Percentiles rank a stretch among this genome's conserved stretches.
phyloP scores from a whole-genome alignment of 2,888 invertebrate genomes.

The Cephus nigrinus region DNA sequence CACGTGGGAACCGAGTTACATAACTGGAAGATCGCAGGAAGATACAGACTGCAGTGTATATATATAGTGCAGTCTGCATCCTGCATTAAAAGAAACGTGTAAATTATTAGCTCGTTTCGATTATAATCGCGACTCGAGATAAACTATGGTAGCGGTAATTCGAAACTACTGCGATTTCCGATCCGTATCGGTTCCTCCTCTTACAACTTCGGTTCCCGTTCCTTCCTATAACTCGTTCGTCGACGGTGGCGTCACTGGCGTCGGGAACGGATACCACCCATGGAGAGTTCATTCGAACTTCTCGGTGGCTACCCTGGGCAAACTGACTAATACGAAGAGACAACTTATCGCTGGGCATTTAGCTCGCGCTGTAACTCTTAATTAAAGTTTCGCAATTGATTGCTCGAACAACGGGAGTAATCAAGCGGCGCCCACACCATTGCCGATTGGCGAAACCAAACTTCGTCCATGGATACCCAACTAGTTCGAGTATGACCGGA shows the following conservation, averaged over 20 bases:
- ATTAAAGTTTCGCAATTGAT: conserved; percentile 50
- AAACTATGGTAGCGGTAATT: not conserved
- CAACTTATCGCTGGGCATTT: not conserved
- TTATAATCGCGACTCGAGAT: not conserved
- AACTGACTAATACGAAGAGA: not conserved
- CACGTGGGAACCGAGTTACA: not conserved
- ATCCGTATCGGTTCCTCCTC: not conserved
- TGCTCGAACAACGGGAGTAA: conserved; percentile 34
- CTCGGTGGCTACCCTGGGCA: not conserved
- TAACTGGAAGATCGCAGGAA: not conserved
- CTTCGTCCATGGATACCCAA: conserved; percentile 33
- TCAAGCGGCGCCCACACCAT: conserved; percentile 47
- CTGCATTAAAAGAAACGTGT: not conserved
- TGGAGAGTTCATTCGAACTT: not conserved
- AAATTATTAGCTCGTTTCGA: not conserved
- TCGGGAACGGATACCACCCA: not conserved
- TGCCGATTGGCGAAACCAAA: conserved; percentile 46
- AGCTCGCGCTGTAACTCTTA: conserved; percentile 30
- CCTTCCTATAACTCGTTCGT: not conserved
- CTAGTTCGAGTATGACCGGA: conserved; percentile 18
- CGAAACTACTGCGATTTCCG: not conserved
- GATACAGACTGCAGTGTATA: not conserved
- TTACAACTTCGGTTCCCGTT: not conserved
- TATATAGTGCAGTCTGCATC: not conserved
- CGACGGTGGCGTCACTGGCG: not conserved